phyloP scores from a whole-genome alignment of 1,140 invertebrate genomes.

The Papilio xuthus region DNA sequence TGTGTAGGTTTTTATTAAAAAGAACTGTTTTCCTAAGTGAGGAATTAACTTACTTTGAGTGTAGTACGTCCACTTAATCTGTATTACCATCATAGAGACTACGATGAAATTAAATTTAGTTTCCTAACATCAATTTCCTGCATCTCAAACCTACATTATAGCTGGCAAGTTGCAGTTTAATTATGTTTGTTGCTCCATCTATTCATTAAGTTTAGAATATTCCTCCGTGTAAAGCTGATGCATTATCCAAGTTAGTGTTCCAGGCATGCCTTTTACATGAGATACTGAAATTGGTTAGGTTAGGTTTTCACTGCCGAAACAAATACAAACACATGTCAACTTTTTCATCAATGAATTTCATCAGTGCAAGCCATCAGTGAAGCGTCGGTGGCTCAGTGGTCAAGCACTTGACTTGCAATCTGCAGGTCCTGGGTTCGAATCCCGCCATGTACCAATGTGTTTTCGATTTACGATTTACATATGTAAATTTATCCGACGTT shows the following conservation, averaged over 20 bases:
- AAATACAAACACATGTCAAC: too few species aligned
- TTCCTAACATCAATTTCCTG: not conserved
- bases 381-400: too few species aligned
- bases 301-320: too few species aligned
- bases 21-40: not conserved
- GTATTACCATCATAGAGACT: not conserved
- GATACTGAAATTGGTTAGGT: too few species aligned
- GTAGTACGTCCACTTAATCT: not conserved
- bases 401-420: too few species aligned
- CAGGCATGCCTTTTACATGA: not conserved
- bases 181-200: conserved; percentile 4
- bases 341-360: too few species aligned
- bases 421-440: too few species aligned
- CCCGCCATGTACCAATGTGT: too few species aligned
- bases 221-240: not conserved
- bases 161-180: not conserved
- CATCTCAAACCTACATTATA: not conserved
- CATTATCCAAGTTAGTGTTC: not conserved
- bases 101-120: not conserved
- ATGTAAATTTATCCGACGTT: too few species aligned
- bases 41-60: not conserved
- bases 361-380: too few species aligned
- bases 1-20: too few species aligned
- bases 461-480: too few species aligned
- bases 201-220: conserved; percentile 4